A percentile compares a stretch with the other conserved stretches of the same genome.
Conservation (phyloP, 2,797 vertebrate species). For the Muscicapa striata region DNA sequence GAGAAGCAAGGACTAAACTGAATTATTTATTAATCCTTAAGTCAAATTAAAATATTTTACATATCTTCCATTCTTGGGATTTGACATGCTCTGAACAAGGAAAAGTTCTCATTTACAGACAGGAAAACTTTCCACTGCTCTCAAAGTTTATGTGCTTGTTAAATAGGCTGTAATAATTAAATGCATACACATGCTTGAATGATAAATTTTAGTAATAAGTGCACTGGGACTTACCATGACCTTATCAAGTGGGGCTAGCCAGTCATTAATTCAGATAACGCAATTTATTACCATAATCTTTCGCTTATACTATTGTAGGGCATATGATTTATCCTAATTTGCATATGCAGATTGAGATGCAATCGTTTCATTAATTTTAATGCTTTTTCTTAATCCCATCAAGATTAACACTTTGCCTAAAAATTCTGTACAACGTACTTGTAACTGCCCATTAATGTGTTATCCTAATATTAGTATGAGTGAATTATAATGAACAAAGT, state of each 20-base stretch:
- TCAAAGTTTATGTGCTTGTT: slow-evolving; percentile 45
- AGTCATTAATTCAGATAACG: slow-evolving; percentile 73
- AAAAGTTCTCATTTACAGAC: background rate
- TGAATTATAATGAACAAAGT: slow-evolving; percentile 11
- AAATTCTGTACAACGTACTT: slow-evolving; percentile 24
- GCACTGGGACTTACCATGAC: slow-evolving; percentile 53
- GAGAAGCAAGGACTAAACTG: background rate
- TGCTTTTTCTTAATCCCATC: slow-evolving; percentile 58
- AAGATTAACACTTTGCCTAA: slow-evolving; percentile 50
- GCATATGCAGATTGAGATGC: slow-evolving; percentile 66
- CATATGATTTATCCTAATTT: slow-evolving; percentile 57
- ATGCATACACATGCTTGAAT: slow-evolving; percentile 44
- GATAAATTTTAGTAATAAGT: slow-evolving; percentile 61
- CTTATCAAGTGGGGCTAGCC: slow-evolving; percentile 67
- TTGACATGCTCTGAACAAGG: background rate
- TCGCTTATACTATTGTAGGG: slow-evolving; percentile 47
- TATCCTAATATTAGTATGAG: slow-evolving; percentile 6
- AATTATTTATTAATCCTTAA: background rate
- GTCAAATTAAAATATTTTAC: background rate
- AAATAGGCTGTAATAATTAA: slow-evolving; percentile 60
- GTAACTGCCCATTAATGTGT: background rate
- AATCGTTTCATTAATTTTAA: slow-evolving; percentile 73
- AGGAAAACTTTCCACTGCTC: background rate
- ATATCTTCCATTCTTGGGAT: background rate
- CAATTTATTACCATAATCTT: slow-evolving; percentile 69